phyloP scores from a whole-genome alignment of 1,140 invertebrate species.

The Diabrotica undecimpunctata region DNA sequence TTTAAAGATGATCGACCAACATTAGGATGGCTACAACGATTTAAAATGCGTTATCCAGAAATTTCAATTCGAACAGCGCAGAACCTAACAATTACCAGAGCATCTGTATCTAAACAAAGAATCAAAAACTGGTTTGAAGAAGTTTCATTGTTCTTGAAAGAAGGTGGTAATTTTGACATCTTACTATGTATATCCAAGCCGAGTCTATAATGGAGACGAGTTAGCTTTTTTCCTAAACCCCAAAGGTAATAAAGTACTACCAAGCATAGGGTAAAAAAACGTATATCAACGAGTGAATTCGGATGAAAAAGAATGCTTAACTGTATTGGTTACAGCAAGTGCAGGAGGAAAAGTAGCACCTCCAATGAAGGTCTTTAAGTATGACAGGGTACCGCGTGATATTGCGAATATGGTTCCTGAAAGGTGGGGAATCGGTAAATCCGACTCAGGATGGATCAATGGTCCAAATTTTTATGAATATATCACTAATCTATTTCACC shows the following conservation, averaged over 20 bases:
- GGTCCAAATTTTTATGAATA: neutral
- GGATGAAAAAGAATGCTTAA: slow-evolving; percentile 22
- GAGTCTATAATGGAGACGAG: slow-evolving; percentile 45
- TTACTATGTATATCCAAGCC: slow-evolving; percentile 23
- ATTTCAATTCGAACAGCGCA: slow-evolving; percentile 26
- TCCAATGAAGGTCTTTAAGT: neutral
- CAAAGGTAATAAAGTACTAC: slow-evolving; percentile 19
- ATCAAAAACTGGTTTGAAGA: too few relatives aligned
- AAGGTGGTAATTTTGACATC: neutral
- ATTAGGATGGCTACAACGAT: too few relatives aligned
- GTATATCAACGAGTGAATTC: slow-evolving; percentile 1
- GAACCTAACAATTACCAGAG: slow-evolving; percentile 36
- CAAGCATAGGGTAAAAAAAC: slow-evolving; percentile 10
- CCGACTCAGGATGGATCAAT: neutral
- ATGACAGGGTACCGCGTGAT: slow-evolving; percentile 1
- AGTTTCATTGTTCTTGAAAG: neutral
- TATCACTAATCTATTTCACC: neutral
- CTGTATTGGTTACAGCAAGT: slow-evolving; percentile 7
- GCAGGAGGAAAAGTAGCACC: slow-evolving; percentile 7
- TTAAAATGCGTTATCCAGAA: slow-evolving; percentile 37
- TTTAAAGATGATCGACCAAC: too few relatives aligned
- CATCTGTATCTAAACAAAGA: too few relatives aligned
- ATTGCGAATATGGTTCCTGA: neutral
- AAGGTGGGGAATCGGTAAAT: neutral
- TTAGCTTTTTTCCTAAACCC: slow-evolving; percentile 40